Conservation (phyloP, 1,140 invertebrate species). For the Nymphalis io region DNA sequence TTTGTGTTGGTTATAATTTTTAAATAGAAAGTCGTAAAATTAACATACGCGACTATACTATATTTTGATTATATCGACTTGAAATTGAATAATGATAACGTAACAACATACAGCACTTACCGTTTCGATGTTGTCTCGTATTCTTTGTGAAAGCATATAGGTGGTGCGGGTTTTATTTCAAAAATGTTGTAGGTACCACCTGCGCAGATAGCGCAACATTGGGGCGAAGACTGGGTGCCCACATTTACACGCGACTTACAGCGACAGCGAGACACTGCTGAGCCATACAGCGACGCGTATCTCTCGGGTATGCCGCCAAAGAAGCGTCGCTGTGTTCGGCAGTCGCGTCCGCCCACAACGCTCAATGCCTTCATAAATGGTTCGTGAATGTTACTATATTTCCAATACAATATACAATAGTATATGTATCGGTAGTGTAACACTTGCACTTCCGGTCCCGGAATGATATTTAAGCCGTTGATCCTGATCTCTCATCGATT, state of each 20-base stretch:
- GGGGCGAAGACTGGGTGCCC: conserved; percentile 60
- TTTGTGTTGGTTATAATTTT: neutral
- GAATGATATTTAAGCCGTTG: no score
- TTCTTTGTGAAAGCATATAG: conserved; percentile 7
- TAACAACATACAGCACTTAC: neutral
- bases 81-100: no score
- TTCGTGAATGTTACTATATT: conserved; percentile 11
- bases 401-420: neutral
- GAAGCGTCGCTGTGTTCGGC: conserved; percentile 60
- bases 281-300: conserved; percentile 67
- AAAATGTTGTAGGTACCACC: conserved; percentile 48
- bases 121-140: conserved; percentile 18
- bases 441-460: neutral
- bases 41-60: no score
- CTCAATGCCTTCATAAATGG: conserved; percentile 54
- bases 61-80: no score
- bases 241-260: conserved; percentile 52
- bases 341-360: conserved; percentile 47
- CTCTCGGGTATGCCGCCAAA: conserved; percentile 64
- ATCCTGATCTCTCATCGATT: no score
- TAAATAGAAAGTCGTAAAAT: no score
- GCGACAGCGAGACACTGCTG: conserved; percentile 35
- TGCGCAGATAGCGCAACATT: conserved; percentile 53
- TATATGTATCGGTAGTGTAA: neutral
- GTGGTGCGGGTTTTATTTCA: conserved; percentile 31